Evolutionary conservation across 2,113 vertebrate species (phyloP).

Genomic region (Origma solitaria): DNA sequence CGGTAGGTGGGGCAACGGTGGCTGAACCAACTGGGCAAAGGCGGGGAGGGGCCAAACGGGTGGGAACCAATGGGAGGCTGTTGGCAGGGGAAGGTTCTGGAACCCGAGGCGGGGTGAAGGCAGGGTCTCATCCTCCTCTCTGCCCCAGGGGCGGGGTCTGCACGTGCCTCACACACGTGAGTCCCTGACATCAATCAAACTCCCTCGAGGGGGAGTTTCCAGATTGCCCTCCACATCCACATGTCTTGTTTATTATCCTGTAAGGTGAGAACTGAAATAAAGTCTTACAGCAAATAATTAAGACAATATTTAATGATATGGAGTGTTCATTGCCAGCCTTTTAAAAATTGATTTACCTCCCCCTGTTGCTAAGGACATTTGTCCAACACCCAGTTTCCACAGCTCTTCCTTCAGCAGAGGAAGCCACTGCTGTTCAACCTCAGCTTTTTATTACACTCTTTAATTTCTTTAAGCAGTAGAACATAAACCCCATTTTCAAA

Average conservation of each 20-base stretch:
- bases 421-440: neutral
- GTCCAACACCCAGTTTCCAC: neutral
- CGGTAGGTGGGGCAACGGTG: too few relatives aligned
- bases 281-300: neutral
- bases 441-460: neutral
- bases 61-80: too few relatives aligned
- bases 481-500: neutral
- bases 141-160: too few relatives aligned
- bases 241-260: neutral
- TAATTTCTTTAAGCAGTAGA: neutral
- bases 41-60: too few relatives aligned
- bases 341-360: neutral
- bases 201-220: too few relatives aligned
- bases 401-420: neutral
- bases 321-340: neutral
- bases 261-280: neutral
- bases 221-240: too few relatives aligned
- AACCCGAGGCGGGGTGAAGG: too few relatives aligned
- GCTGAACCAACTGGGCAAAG: too few relatives aligned
- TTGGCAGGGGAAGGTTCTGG: too few relatives aligned
- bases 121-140: too few relatives aligned
- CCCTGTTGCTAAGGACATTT: neutral
- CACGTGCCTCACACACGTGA: too few relatives aligned
- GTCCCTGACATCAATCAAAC: too few relatives aligned
- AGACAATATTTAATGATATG: neutral